These are phyloP conservation scores for mouse (Mus musculus) DNA, from an alignment of 2,113 vertebrate genomes.

Conservation along the genomic window DNA sequence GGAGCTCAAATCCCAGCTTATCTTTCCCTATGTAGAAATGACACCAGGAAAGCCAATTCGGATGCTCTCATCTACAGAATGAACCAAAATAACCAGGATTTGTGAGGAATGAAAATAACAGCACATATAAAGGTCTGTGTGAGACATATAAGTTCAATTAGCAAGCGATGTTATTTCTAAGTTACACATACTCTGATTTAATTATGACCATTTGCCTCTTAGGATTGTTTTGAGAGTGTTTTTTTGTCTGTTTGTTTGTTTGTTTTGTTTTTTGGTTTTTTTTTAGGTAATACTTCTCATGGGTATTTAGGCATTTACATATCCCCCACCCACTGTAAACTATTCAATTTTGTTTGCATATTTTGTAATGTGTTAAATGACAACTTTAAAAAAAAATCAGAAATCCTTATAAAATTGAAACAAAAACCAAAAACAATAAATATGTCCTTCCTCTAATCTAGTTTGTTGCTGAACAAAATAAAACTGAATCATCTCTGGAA, in stretches of 20 bases:
- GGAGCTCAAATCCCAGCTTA: not conserved
- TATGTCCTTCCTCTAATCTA: not conserved
- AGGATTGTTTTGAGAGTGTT: not conserved
- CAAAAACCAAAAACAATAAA: not conserved
- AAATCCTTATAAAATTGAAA: slow-evolving; percentile 21
- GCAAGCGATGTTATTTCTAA: not conserved
- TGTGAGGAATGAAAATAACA: slow-evolving; percentile 18
- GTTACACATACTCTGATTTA: not conserved
- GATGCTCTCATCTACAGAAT: not conserved
- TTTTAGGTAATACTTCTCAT: not conserved
- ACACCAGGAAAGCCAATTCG: not conserved
- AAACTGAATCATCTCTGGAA: slow-evolving; percentile 35
- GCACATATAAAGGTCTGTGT: not conserved
- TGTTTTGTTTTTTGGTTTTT: not conserved
- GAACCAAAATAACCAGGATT: not conserved
- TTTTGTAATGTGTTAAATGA: not conserved
- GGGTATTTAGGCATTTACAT: not conserved
- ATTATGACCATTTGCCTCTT: not conserved
- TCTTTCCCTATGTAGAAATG: not conserved
- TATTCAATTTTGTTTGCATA: not conserved
- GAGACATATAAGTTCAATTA: not conserved
- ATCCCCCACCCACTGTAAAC: not conserved
- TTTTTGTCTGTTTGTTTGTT: no score
- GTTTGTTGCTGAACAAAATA: not conserved
- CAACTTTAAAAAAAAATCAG: not conserved